phyloP scores from a whole-genome alignment of 2,113 vertebrate genomes.

The Albula goreensis region DNA sequence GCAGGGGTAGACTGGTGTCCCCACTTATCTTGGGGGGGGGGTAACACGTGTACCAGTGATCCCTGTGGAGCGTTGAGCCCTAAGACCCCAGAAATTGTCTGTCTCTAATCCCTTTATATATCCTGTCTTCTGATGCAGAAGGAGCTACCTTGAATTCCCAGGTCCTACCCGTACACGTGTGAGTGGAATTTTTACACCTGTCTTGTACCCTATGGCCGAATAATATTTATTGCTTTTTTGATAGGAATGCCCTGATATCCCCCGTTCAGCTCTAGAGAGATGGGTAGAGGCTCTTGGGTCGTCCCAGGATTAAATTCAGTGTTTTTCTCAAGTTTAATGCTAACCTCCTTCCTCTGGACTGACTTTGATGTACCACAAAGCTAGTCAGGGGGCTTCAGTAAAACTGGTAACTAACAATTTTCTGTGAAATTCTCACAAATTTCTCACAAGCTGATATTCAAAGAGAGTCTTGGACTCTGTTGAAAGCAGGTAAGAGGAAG shows the following conservation, averaged over 20 bases:
- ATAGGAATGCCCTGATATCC: not conserved
- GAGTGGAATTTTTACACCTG: not conserved
- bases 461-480: not conserved
- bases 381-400: not conserved
- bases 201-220: not conserved
- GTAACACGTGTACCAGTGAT: not conserved
- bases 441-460: not conserved
- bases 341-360: not conserved
- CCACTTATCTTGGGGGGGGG: not conserved
- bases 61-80: not conserved
- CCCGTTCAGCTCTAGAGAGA: not conserved
- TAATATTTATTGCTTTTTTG: not conserved
- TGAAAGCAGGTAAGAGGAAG: not conserved
- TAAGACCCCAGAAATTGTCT: not conserved
- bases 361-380: not conserved
- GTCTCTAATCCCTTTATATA: not conserved
- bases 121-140: not conserved
- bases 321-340: not conserved
- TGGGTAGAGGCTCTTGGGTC: not conserved
- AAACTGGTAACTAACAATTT: not conserved
- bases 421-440: not conserved
- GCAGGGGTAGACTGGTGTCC: not conserved
- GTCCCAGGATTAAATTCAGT: not conserved
- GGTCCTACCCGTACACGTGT: not conserved
- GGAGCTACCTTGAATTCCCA: not conserved